Evolutionary conservation across 2,888 invertebrate species (phyloP).

Genomic region (Lamellibrachia satsuma): DNA sequence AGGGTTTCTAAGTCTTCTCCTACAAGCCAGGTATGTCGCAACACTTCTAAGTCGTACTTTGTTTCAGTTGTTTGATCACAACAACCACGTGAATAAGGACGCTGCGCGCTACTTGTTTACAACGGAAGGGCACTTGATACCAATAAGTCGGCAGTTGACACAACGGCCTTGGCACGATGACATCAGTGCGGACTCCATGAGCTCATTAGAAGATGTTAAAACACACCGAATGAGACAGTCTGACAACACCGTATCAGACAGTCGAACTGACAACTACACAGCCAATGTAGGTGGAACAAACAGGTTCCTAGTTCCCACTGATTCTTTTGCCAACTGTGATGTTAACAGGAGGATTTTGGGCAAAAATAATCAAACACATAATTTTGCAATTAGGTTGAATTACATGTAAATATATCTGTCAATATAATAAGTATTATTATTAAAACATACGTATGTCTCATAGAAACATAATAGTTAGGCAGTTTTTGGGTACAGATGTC

Average conservation of each 20-base stretch:
- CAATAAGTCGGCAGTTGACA: conserved; percentile 61
- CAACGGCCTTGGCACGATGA: conserved; percentile 33
- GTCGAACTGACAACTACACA: not conserved
- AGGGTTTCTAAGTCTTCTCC: no score
- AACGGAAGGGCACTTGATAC: conserved; percentile 73
- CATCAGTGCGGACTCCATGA: not conserved
- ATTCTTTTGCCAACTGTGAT: not conserved
- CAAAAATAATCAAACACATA: not conserved
- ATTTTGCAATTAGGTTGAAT: not conserved
- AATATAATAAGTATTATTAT: not conserved
- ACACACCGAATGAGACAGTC: not conserved
- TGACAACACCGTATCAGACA: not conserved
- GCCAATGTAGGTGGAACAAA: conserved; percentile 14
- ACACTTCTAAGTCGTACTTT: conserved; percentile 32
- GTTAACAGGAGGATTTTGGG: not conserved
- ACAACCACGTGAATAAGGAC: conserved; percentile 71
- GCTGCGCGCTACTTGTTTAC: conserved; percentile 70
- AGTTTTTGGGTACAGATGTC: not conserved
- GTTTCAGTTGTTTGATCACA: conserved; percentile 72
- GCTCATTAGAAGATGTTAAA: not conserved
- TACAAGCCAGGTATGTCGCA: no score
- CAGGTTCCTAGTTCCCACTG: not conserved
- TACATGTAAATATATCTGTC: not conserved
- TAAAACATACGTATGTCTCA: not conserved
- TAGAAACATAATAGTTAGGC: not conserved